These are phyloP conservation scores for Caenorhabditis briggsae DNA, from an alignment of 1,140 invertebrate species.

Conservation along the genomic window DNA sequence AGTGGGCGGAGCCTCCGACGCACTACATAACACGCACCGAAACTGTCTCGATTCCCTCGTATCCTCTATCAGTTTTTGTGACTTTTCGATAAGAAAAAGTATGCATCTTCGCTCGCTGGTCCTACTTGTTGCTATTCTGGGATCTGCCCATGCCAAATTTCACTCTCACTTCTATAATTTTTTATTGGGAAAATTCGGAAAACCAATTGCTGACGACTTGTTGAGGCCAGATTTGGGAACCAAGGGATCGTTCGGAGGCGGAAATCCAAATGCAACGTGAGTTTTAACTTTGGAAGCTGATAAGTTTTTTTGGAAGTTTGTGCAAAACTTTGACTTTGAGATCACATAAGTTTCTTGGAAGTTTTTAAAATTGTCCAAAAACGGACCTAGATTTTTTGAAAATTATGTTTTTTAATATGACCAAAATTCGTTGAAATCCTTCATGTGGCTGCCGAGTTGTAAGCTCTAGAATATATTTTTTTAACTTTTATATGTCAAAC, in stretches of 20 bases:
- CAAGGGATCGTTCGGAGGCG: conserved; percentile 15
- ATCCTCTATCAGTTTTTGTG: not conserved
- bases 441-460: too few relatives aligned
- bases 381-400: too few relatives aligned
- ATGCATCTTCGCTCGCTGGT: not conserved
- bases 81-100: not conserved
- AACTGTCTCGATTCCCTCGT: not conserved
- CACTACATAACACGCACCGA: conserved; percentile 38
- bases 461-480: too few relatives aligned
- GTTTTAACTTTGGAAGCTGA: not conserved
- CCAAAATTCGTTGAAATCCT: too few relatives aligned
- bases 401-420: too few relatives aligned
- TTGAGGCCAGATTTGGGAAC: conserved; percentile 20
- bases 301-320: too few relatives aligned
- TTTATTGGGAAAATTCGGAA: conserved; percentile 31
- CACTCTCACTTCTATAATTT: conserved; percentile 42
- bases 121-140: not conserved
- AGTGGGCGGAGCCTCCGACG: not conserved
- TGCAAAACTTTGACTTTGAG: too few relatives aligned
- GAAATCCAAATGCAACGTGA: conserved; percentile 34
- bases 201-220: conserved; percentile 37
- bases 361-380: too few relatives aligned
- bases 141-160: not conserved
- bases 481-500: too few relatives aligned
- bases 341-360: too few relatives aligned